Conservation (phyloP, 2,888 invertebrate genomes). For the Coenonympha arcania region DNA sequence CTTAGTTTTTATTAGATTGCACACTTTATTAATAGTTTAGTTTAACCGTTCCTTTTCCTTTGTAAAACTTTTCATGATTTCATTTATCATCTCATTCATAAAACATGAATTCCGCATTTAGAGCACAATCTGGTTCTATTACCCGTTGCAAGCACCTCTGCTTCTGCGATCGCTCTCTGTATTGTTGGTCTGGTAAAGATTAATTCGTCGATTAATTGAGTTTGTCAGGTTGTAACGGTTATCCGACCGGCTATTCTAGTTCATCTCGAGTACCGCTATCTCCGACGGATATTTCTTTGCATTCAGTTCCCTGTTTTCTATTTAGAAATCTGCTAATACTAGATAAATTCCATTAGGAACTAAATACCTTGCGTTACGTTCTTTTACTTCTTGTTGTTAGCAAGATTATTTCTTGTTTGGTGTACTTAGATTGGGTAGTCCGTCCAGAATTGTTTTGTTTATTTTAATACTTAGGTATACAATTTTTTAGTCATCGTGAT, state of each 20-base stretch:
- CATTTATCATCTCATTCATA: neutral
- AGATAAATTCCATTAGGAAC: slow-evolving; percentile 9
- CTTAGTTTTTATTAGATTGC: too few species aligned
- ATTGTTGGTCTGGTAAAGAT: slow-evolving; percentile 29
- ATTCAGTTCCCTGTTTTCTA: slow-evolving; percentile 26
- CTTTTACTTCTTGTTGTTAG: neutral
- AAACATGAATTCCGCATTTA: neutral
- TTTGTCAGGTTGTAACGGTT: slow-evolving; percentile 59
- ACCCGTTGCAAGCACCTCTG: slow-evolving; percentile 1
- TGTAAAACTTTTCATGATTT: too few species aligned
- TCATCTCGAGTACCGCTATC: slow-evolving; percentile 60
- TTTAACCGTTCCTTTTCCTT: too few species aligned
- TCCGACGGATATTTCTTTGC: slow-evolving; percentile 44
- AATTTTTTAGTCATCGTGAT: too few species aligned
- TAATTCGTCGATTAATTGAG: slow-evolving; percentile 52
- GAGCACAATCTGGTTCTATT: neutral
- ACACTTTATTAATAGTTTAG: too few species aligned
- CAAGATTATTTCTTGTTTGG: too few species aligned
- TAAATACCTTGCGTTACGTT: neutral
- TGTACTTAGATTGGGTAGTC: neutral
- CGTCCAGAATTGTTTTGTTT: too few species aligned
- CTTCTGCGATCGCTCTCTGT: slow-evolving; percentile 17
- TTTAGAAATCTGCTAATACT: slow-evolving; percentile 24
- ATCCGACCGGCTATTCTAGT: slow-evolving; percentile 61
- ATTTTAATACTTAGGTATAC: too few species aligned